These are phyloP conservation scores for Archips xylosteana DNA, from an alignment of 2,888 invertebrate genomes.

Conservation along the genomic window DNA sequence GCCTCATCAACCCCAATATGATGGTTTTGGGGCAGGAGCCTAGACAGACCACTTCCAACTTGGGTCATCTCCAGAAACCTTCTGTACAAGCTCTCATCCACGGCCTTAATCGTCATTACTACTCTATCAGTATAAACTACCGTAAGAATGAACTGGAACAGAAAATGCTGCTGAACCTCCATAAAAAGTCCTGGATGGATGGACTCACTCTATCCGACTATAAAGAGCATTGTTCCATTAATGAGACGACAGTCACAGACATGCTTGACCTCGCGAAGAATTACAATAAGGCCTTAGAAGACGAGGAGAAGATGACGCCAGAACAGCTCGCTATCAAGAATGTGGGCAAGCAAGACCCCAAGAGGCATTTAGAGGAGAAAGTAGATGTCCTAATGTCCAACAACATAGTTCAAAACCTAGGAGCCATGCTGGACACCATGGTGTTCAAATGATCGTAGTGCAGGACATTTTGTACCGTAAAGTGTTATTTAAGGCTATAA, in stretches of 20 bases:
- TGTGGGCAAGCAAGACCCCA: slow-evolving; percentile 99
- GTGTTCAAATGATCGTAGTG: slow-evolving; percentile 78
- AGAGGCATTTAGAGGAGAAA: slow-evolving; percentile 99
- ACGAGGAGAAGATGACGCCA: slow-evolving; percentile 99
- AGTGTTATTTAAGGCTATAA: slow-evolving; percentile 59
- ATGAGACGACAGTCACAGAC: slow-evolving; percentile 97
- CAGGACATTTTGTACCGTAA: slow-evolving; percentile 55
- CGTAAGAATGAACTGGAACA: slow-evolving; percentile 99
- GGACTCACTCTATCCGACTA: slow-evolving; percentile 96
- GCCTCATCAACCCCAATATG: slow-evolving; percentile 99
- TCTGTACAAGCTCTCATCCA: slow-evolving; percentile 99
- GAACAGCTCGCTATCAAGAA: slow-evolving; percentile 99
- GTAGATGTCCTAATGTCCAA: slow-evolving; percentile 98
- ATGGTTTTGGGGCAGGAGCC: slow-evolving; percentile 99
- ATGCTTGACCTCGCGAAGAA: slow-evolving; percentile 99
- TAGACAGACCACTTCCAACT: slow-evolving; percentile 98
- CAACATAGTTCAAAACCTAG: slow-evolving; percentile 98
- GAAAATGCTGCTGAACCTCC: slow-evolving; percentile 99
- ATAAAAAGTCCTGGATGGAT: slow-evolving; percentile 99
- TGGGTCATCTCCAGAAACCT: slow-evolving; percentile 99
- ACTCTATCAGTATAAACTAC: slow-evolving; percentile 99
- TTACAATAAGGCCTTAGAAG: slow-evolving; percentile 99
- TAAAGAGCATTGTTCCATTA: slow-evolving; percentile 96
- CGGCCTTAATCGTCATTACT: slow-evolving; percentile 99
- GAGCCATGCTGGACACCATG: slow-evolving; percentile 95